Percentiles rank a stretch among this genome's conserved stretches.
phyloP scores from a whole-genome alignment of 2,888 invertebrate species.

The Scaptomyza polygonia region DNA sequence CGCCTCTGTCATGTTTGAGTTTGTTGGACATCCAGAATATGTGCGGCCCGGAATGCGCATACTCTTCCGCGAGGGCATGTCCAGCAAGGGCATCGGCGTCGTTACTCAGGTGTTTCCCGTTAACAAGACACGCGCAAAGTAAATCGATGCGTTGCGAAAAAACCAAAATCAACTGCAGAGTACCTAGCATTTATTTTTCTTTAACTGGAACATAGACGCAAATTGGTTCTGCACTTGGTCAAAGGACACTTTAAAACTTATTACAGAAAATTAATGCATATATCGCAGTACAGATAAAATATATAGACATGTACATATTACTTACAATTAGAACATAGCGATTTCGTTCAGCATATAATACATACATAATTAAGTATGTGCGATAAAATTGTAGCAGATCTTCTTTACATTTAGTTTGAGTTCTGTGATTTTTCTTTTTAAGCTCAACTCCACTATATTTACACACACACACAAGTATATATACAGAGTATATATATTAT shows the following conservation, averaged over 20 bases:
- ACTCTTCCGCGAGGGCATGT: constrained; percentile 91
- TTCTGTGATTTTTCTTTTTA: constrained; percentile 77
- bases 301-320: constrained; percentile 62
- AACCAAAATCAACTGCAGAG: constrained; percentile 9
- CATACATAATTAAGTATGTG: constrained; percentile 8
- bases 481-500: constrained; percentile 7
- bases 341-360: constrained; percentile 28
- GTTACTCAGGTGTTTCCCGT: constrained; percentile 91
- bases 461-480: constrained; percentile 12
- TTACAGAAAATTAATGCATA: constrained; percentile 33
- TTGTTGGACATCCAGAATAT: constrained; percentile 95
- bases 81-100: constrained; percentile 93
- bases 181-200: constrained; percentile 32
- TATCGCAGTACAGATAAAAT: constrained; percentile 53
- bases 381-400: constrained; percentile 59
- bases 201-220: constrained; percentile 3
- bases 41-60: constrained; percentile 91
- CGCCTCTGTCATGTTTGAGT: constrained; percentile 94
- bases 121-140: constrained; percentile 73
- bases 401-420: constrained; percentile 69
- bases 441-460: constrained; percentile 62
- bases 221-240: neutral
- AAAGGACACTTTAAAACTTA: constrained; percentile 33
- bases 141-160: constrained; percentile 4
- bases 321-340: constrained; percentile 57